A percentile compares a stretch with the other conserved stretches of the same genome.
phyloP scores from a whole-genome alignment of 2,888 invertebrate genomes.

The Cataglyphis albicans region DNA sequence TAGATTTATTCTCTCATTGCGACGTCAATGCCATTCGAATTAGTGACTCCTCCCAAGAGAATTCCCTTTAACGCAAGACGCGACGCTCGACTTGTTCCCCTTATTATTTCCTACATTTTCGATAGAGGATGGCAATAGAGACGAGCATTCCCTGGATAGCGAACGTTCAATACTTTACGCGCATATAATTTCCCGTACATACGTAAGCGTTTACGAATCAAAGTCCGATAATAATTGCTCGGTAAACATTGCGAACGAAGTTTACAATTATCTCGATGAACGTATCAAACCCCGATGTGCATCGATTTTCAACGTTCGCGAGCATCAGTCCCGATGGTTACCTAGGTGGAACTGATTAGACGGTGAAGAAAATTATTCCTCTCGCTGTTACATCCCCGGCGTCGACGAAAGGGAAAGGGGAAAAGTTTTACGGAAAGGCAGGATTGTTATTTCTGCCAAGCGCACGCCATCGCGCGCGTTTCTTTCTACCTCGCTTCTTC shows the following conservation, averaged over 20 bases:
- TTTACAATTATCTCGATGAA: slow-evolving; percentile 8
- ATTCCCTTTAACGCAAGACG: slow-evolving; percentile 21
- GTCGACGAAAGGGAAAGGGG: slow-evolving; percentile 43
- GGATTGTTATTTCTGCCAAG: slow-evolving; percentile 56
- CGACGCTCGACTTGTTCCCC: not conserved
- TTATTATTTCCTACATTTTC: slow-evolving; percentile 6
- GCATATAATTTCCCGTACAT: not conserved
- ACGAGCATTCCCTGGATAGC: slow-evolving; percentile 39
- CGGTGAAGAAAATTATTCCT: slow-evolving; percentile 34
- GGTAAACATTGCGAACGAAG: slow-evolving; percentile 9
- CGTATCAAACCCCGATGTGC: not conserved
- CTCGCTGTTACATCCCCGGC: slow-evolving; percentile 23
- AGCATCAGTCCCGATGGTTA: slow-evolving; percentile 1
- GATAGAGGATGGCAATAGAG: not conserved
- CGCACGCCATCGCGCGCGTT: not conserved
- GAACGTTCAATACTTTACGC: slow-evolving; percentile 11
- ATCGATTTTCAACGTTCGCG: slow-evolving; percentile 12
- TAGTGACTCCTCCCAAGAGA: slow-evolving; percentile 56
- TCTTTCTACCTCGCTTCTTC: slow-evolving; percentile 21
- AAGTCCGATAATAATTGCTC: not conserved
- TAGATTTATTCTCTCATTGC: slow-evolving; percentile 74
- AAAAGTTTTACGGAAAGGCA: slow-evolving; percentile 39
- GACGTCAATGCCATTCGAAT: slow-evolving; percentile 64
- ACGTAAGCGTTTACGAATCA: not conserved
- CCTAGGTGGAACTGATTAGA: slow-evolving; percentile 51